Conservation (phyloP, 2,113 vertebrate species). For the Mus musculus region DNA sequence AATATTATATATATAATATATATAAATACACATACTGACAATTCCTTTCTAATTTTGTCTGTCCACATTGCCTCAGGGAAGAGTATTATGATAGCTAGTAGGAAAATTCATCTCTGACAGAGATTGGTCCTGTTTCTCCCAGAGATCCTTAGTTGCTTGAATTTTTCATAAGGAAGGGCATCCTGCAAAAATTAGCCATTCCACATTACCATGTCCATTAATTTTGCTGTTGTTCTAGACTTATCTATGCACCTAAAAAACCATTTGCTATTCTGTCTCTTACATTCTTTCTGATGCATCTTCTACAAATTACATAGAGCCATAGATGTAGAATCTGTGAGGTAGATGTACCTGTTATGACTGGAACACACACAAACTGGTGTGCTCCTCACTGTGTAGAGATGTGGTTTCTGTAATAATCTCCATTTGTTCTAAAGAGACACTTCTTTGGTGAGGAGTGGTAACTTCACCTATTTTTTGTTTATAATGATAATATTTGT, state of each 20-base stretch:
- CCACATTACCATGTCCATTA: neutral
- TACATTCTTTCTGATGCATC: neutral
- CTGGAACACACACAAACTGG: neutral
- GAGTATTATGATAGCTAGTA: neutral
- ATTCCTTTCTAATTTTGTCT: neutral
- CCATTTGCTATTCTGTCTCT: neutral
- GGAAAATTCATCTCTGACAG: neutral
- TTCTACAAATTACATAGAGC: neutral
- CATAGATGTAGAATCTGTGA: neutral
- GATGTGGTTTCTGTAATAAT: neutral
- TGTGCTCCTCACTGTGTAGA: rapidly evolving
- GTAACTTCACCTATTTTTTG: neutral
- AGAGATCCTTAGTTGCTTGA: neutral
- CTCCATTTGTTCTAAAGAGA: neutral
- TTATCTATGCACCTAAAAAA: neutral
- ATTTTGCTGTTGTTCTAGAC: neutral
- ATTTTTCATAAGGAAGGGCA: rapidly evolving
- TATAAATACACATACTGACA: neutral
- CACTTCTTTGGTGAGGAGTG: neutral
- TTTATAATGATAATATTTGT: neutral
- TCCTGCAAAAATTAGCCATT: neutral
- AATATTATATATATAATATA: neutral
- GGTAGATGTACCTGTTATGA: neutral
- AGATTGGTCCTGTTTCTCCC: neutral
- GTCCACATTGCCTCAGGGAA: neutral